These are phyloP conservation scores for Babylonia areolata DNA, from an alignment of 1,140 invertebrate species.

Conservation along the genomic window DNA sequence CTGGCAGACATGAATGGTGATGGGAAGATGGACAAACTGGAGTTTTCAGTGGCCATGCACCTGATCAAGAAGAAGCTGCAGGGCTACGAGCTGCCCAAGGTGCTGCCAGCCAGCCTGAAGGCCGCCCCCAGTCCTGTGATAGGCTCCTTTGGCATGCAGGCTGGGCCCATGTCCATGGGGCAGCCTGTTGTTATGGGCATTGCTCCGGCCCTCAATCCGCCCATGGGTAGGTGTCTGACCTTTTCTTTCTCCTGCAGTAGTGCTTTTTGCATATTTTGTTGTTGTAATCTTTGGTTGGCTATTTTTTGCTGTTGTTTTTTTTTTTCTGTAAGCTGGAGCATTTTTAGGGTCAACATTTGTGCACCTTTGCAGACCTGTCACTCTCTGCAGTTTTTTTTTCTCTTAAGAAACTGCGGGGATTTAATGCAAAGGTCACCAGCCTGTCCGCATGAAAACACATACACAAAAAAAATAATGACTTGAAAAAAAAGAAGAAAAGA, in stretches of 20 bases:
- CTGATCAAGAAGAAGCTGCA: slow-evolving; percentile 93
- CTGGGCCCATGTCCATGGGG: slow-evolving; percentile 36
- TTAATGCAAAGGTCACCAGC: too few relatives aligned
- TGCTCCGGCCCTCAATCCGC: slow-evolving; percentile 37
- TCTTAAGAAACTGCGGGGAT: too few relatives aligned
- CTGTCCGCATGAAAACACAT: too few relatives aligned
- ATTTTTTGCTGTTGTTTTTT: too few relatives aligned
- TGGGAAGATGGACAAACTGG: slow-evolving; percentile 96
- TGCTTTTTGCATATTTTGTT: background rate
- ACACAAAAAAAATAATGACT: too few relatives aligned
- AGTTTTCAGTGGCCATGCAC: slow-evolving; percentile 99
- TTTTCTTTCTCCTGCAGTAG: too few relatives aligned
- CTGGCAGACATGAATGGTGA: slow-evolving; percentile 97
- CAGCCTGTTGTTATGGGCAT: slow-evolving; percentile 56
- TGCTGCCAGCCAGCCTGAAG: slow-evolving; percentile 85
- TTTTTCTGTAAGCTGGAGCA: too few relatives aligned
- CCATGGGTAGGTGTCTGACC: slow-evolving; percentile 58
- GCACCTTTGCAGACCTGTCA: too few relatives aligned
- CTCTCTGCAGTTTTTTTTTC: too few relatives aligned
- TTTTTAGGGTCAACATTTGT: too few relatives aligned
- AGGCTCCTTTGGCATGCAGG: slow-evolving; percentile 62
- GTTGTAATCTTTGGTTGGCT: too few relatives aligned
- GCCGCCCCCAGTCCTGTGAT: slow-evolving; percentile 67
- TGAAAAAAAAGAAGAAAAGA: too few relatives aligned
- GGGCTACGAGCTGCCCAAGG: slow-evolving; percentile 91